Percentiles rank a stretch among this genome's conserved stretches.
phyloP scores from a whole-genome alignment of 2,113 vertebrate genomes.

The Alexandromys fortis region DNA sequence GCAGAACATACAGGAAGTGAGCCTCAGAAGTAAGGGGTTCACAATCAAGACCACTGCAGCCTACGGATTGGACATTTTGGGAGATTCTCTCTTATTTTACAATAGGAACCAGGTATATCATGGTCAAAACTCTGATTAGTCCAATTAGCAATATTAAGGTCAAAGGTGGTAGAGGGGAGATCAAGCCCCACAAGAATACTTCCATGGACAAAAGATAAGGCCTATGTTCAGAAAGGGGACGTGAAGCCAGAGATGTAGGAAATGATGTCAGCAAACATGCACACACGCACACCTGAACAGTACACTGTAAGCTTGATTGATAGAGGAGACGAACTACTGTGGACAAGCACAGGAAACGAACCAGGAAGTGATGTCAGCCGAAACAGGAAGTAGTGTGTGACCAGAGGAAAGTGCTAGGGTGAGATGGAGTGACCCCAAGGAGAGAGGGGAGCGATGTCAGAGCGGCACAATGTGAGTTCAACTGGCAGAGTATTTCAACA shows the following conservation, averaged over 20 bases:
- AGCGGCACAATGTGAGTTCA: not conserved
- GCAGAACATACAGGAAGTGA: constrained; percentile 42
- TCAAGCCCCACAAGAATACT: not conserved
- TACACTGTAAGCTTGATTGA: not conserved
- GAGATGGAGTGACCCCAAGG: not conserved
- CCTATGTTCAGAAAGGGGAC: not conserved
- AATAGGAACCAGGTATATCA: not conserved
- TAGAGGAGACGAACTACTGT: not conserved
- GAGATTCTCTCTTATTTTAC: not conserved
- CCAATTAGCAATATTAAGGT: not conserved
- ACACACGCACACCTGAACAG: not conserved
- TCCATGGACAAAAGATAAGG: not conserved
- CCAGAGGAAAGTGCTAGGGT: not conserved
- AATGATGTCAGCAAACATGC: constrained; percentile 15
- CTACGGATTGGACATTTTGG: not conserved
- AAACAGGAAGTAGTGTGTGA: constrained; percentile 20
- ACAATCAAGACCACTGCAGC: not conserved
- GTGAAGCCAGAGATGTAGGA: not conserved
- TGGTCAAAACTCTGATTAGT: not conserved
- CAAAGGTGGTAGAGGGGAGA: not conserved
- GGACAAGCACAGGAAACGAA: constrained; percentile 6
- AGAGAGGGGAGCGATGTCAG: constrained; percentile 27
- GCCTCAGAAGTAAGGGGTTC: constrained; percentile 25
- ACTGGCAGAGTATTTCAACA: not conserved
- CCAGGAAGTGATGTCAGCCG: constrained; percentile 6